A percentile compares a stretch with the other conserved stretches of the same genome.
Conservation (phyloP, 2,113 vertebrate species). For the Lycocorax pyrrhopterus region DNA sequence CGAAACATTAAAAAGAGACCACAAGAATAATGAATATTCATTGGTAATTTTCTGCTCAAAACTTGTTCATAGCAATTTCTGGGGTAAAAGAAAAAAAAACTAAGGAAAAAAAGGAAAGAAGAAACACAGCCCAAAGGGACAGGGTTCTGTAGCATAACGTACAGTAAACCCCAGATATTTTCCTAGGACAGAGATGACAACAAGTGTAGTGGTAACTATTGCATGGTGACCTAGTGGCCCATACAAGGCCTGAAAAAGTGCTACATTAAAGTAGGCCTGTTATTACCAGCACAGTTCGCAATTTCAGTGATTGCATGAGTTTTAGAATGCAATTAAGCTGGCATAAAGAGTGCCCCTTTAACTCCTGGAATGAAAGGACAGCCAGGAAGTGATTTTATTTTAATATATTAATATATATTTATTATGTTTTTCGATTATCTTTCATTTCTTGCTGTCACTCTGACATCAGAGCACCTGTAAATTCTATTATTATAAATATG, state of each 20-base stretch:
- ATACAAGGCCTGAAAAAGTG: neutral
- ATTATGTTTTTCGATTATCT: neutral
- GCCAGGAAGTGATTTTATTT: neutral
- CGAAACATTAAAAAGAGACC: neutral
- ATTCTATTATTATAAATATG: neutral
- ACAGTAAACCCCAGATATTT: neutral
- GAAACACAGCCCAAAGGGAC: neutral
- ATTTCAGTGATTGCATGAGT: neutral
- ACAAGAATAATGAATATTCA: neutral
- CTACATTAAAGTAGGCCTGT: neutral
- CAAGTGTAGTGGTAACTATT: neutral
- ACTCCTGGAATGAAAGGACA: neutral
- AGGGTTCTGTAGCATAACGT: neutral
- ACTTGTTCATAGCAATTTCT: neutral
- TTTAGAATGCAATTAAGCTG: neutral
- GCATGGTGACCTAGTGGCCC: neutral
- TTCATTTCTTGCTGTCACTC: neutral
- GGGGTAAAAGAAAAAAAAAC: neutral
- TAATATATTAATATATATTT: neutral
- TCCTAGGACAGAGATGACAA: neutral
- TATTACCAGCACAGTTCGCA: neutral
- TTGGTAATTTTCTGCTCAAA: neutral
- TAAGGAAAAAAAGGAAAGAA: rapidly evolving
- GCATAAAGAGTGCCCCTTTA: neutral
- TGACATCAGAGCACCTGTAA: neutral